Conservation (phyloP, 2,797 vertebrate genomes). For the Naso thynnoides region DNA sequence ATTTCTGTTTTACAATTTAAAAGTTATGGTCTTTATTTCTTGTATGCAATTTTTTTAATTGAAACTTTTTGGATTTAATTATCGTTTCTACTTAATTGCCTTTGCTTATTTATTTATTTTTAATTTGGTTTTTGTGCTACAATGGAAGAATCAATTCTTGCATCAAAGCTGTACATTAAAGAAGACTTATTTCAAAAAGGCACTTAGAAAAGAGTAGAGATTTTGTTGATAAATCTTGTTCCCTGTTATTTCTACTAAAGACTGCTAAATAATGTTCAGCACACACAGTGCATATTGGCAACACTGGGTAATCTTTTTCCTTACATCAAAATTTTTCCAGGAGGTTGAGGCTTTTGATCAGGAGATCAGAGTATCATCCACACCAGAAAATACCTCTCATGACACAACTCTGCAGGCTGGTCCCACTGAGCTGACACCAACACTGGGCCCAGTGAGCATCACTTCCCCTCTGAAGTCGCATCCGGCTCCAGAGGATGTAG, state of each 20-base stretch:
- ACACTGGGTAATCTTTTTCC: conserved; percentile 14
- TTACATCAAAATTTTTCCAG: conserved; percentile 42
- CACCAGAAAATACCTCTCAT: conserved; percentile 9
- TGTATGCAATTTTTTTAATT: background rate
- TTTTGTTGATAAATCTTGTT: background rate
- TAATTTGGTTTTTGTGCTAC: too few species aligned
- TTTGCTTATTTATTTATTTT: background rate
- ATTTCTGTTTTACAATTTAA: background rate
- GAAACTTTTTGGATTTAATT: background rate
- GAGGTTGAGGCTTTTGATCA: conserved; percentile 35
- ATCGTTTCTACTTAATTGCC: background rate
- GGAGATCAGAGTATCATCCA: conserved; percentile 26
- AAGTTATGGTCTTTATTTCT: background rate
- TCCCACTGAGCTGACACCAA: conserved; percentile 21
- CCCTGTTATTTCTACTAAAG: background rate
- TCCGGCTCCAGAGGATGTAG: conserved; percentile 7
- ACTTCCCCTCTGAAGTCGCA: conserved; percentile 1
- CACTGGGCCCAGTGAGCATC: conserved; percentile 27
- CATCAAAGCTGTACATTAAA: background rate
- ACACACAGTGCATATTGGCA: background rate
- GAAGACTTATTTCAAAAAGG: background rate
- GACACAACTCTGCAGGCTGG: background rate
- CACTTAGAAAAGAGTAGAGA: background rate
- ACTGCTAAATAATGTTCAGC: background rate
- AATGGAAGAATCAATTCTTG: background rate